Conservation (phyloP, 2,113 vertebrate species). For the Nothoprocta pentlandii region DNA sequence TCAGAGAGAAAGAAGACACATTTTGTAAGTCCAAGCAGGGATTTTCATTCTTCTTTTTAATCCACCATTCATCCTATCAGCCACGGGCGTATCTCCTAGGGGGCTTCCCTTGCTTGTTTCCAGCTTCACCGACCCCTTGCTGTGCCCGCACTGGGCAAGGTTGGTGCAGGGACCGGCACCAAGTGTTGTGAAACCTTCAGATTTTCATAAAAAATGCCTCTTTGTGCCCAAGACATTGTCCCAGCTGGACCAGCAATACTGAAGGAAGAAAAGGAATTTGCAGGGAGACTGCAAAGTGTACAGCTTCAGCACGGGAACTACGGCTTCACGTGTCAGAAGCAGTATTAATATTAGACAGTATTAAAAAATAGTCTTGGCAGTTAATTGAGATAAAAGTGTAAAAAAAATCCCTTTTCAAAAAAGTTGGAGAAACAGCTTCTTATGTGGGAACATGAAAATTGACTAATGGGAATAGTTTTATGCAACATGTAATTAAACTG, state of each 20-base stretch:
- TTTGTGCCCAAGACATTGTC: accelerated
- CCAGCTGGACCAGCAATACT: neutral
- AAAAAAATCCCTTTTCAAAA: neutral
- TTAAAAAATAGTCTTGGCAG: accelerated
- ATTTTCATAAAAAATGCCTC: accelerated
- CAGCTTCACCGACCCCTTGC: neutral
- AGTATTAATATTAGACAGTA: accelerated
- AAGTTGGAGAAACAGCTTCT: neutral
- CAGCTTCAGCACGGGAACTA: accelerated
- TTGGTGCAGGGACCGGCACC: accelerated
- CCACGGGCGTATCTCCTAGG: neutral
- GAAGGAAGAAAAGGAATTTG: neutral
- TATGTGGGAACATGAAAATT: neutral
- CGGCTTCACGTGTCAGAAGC: accelerated
- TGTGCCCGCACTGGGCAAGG: neutral
- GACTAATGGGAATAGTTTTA: neutral
- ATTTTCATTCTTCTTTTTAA: accelerated
- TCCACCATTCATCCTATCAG: accelerated
- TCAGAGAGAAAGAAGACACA: neutral
- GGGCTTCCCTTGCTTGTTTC: too few species aligned
- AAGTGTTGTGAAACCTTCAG: accelerated
- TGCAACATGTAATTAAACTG: neutral
- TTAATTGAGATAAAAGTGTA: neutral
- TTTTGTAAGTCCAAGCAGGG: accelerated
- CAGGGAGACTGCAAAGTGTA: accelerated